Conservation (phyloP, 2,797 vertebrate genomes). For the Pangasius sanitwongsei region DNA sequence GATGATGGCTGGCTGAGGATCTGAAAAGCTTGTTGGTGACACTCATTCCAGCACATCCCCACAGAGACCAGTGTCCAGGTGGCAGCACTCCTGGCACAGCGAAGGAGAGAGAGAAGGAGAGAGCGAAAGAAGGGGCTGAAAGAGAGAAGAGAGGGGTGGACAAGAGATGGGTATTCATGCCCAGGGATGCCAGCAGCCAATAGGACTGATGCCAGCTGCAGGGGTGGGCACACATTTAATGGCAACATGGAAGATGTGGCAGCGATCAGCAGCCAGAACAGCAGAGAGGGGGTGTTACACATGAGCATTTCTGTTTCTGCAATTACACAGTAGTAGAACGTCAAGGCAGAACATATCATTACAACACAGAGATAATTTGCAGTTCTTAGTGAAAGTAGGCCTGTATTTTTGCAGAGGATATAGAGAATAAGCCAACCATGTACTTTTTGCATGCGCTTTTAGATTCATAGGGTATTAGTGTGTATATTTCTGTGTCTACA, state of each 20-base stretch:
- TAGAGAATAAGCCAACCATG: not conserved
- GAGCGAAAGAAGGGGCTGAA: conserved; percentile 20
- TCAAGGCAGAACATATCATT: conserved; percentile 23
- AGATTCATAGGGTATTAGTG: not conserved
- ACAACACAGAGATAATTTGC: conserved; percentile 25
- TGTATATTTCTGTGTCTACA: not conserved
- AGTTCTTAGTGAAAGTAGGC: conserved; percentile 10
- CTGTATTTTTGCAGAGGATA: not conserved
- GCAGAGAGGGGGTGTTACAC: conserved; percentile 21
- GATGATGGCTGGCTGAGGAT: conserved; percentile 22
- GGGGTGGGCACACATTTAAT: conserved; percentile 61
- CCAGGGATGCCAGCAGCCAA: conserved; percentile 58
- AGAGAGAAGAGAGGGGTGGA: conserved; percentile 36
- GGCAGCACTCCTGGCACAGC: conserved; percentile 15
- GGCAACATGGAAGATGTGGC: conserved; percentile 40
- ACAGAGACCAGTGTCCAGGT: conserved; percentile 34
- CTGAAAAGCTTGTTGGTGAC: conserved; percentile 47
- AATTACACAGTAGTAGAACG: conserved; percentile 39
- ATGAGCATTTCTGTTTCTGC: conserved; percentile 28
- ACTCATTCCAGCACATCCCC: conserved; percentile 37
- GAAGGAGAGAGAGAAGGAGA: not conserved
- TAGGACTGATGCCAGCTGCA: conserved; percentile 65
- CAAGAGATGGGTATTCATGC: conserved; percentile 18
- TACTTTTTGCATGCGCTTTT: not conserved
- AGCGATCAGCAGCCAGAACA: conserved; percentile 32